Evolutionary conservation across 1,140 invertebrate genomes (phyloP), one percentile per base, ranked within the genome.

Genomic region (Calephelis virginiensis): DNA sequence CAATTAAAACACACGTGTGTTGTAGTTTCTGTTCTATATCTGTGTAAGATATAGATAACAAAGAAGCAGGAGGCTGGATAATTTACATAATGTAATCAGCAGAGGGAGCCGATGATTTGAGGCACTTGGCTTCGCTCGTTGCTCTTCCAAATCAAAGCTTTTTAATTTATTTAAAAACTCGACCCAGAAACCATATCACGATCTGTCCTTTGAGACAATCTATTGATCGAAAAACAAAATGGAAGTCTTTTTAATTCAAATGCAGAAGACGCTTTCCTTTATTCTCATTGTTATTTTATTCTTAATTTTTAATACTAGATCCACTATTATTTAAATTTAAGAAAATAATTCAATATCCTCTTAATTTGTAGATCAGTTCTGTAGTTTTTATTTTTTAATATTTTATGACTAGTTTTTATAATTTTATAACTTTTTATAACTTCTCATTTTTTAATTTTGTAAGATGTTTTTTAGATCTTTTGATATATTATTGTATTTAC

Each of bases 21-120:
- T 60, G 53, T 60, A 60, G 13, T 8, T 13, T 38, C 11, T 13
- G 28, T 43, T 48, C 50, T 74, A 77, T 28, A 77, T 76, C 75
- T 43, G 4, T 63, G 75, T 69, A 73, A 67, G 66, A 76, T 82
- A 80, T 84, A 78, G 79, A 81, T 86, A 83, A 81, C 81, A 82
- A 70, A 72, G 68, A 70, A 17, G 69, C 71, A 74, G 77, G 78
- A 70, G 76, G 68, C 48, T 64, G 62, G 62, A 81, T 77, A 73
- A 86, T 89, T 87, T 87, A 81, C 86, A 89, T 89, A 89, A 89
- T 87, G 83, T 85, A 86, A 89, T 89, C 86, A 89, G 77, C 72
- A 73, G 67, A 71, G 80, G 70, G 83, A 82, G 70, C 80, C 80
- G 80, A 89, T 89, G 85, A 89, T 81, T 89, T 75, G 78, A 79